Evolutionary conservation across 2,113 vertebrate genomes (phyloP), one percentile per base, ranked within the genome.

Genomic region (Ophiodon elongatus): DNA sequence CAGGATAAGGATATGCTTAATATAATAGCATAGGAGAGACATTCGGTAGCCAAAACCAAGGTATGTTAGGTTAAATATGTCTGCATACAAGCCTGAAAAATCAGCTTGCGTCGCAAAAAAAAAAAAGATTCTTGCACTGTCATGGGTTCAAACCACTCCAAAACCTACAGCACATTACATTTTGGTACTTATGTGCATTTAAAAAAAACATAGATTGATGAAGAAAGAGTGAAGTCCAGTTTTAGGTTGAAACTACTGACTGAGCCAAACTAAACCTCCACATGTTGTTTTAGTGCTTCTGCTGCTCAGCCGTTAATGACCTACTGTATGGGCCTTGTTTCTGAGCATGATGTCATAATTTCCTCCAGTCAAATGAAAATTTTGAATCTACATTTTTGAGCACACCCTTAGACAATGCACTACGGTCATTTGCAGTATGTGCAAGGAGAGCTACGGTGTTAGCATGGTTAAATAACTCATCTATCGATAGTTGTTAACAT

Each of bases 251-350:
- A 88, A 86, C 47, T 45, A 23, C 23, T 8, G 82, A 62, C 64
- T 4, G 73, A 80, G 89, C 90, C 91, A 93, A 93, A 75, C 60
- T 73, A 91, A 90, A 93, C 84, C 60, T 83, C 63, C 50, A 62
- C 14, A 45, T 93, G 86, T 91, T 94, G 75, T 91, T 93, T 91
- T 84, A 91, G 70, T 70, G 65, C 76, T 91, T 85, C 87, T 72
- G 76, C 81, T 54, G 84, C 76, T 72, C 62, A 14, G 54, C 78
- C 81, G 50, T 89, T 92, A 91, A 91, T 79, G 75, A 73, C 73
- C 59, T 8, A 64, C 78, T 39, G 70, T 73, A 52, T 39, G 31
- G 57, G 56, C 33, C 82, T 56, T 8, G 19, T 62, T 73, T 84
- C 67, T 64, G 63, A 79, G 78, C 19, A 65, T 92, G 81, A 92